Evolutionary conservation across 2,113 vertebrate genomes (phyloP), one percentile per base, ranked within the genome.

Genomic region (Pteruthius melanotis): DNA sequence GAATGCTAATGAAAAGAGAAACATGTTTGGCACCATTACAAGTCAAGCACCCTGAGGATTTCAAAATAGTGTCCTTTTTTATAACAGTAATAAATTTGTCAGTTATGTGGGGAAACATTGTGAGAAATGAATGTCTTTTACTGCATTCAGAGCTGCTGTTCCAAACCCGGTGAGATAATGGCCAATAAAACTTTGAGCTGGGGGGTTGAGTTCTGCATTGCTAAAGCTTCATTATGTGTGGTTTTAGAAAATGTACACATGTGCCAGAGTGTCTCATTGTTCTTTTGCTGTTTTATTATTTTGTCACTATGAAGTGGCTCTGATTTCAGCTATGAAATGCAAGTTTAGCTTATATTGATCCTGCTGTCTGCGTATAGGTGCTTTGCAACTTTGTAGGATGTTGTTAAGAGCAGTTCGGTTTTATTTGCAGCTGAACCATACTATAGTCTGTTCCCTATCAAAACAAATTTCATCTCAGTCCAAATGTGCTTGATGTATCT

Each of bases 71-170:
- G 64, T 95, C 96, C 81, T 75, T 93, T 86, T 97, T 97, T 94
- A 97, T 89, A 84, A 64, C 83, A 81, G 81, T 83, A 97, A 93
- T 97, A 97, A 97, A 97, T 97, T 96, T 97, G 90, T 93, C 95
- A 93, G 74, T 95, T 96, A 87, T 49, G 65, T 79, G 90, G 93
- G 50, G 66, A 97, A 97, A 96, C 90, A 60, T 52, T 92, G 79
- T 96, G 88, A 95, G 77, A 97, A 98, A 96, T 87, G 79, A 93
- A 81, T 95, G 83, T 56, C 60, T 97, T 96, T 96, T 94, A 91
- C 89, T 96, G 80, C 71, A 26, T 93, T 94, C 89, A 68, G 63
- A 71, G 83, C 70, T 14, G 8, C 95, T 95, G 83, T 92, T 95
- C 93, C 90, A 93, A 94, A 96, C 95, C 82, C 89, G 90, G 60